These are phyloP conservation scores for Philypnodon macrostomus DNA, from an alignment of 2,797 vertebrate species.

Conservation along the genomic window DNA sequence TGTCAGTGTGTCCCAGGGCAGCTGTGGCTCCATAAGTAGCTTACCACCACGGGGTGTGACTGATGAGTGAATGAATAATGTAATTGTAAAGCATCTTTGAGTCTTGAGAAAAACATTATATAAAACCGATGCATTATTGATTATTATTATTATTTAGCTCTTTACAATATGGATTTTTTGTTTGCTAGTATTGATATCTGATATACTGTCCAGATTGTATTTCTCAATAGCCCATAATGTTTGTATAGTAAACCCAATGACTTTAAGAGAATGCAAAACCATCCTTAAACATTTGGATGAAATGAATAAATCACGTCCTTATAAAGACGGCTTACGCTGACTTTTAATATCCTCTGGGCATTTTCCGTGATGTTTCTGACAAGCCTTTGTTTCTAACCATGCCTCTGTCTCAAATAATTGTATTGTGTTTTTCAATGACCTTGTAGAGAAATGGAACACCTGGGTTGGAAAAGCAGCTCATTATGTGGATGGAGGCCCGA, in stretches of 20 bases:
- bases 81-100: no score
- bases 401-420: constrained; percentile 54
- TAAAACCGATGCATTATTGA: no score
- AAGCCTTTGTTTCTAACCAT: constrained; percentile 52
- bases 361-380: constrained; percentile 54
- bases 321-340: constrained; percentile 40
- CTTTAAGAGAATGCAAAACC: constrained; percentile 26
- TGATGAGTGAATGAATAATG: no score
- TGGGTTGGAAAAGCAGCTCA: constrained; percentile 65
- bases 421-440: constrained; percentile 66
- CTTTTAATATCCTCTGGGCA: constrained; percentile 49
- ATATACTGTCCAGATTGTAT: no score
- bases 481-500: constrained; percentile 59
- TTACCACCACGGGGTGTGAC: no score
- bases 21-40: no score
- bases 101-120: no score
- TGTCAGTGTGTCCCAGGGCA: no score
- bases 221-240: neutral
- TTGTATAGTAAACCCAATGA: no score
- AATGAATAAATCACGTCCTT: constrained; percentile 55
- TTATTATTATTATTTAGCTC: no score
- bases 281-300: constrained; percentile 31
- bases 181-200: no score
- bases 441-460: constrained; percentile 68
- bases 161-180: no score